These are phyloP conservation scores for Cirrhinus mrigala DNA, from an alignment of 2,797 vertebrate species.

Conservation along the genomic window DNA sequence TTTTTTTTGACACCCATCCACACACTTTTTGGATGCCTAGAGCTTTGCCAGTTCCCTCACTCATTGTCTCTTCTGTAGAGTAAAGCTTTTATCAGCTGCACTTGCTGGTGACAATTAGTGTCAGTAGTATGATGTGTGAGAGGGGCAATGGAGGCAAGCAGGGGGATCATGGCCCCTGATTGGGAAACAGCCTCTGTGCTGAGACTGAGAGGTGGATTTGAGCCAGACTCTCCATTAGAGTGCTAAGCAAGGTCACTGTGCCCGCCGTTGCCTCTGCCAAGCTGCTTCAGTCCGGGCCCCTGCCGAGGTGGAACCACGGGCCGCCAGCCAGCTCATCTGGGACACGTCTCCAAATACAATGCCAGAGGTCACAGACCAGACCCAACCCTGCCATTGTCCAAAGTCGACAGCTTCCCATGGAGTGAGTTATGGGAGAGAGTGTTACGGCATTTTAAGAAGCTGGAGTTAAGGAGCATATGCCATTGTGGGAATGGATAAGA, in stretches of 20 bases:
- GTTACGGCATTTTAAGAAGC: constrained; percentile 26
- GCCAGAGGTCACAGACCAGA: constrained; percentile 75
- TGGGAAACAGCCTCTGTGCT: constrained; percentile 57
- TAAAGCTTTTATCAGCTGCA: constrained; percentile 68
- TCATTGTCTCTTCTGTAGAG: constrained; percentile 56
- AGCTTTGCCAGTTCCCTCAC: constrained; percentile 60
- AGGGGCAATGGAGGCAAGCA: constrained; percentile 55
- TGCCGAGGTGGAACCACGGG: constrained; percentile 58
- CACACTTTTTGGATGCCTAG: background rate
- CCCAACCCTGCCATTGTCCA: constrained; percentile 76
- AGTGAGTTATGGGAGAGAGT: constrained; percentile 56
- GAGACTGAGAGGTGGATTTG: constrained; percentile 75
- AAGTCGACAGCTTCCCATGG: constrained; percentile 71
- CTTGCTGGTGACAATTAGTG: constrained; percentile 75
- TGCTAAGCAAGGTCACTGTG: constrained; percentile 77
- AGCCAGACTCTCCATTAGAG: constrained; percentile 82
- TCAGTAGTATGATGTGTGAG: constrained; percentile 74
- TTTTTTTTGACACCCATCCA: background rate
- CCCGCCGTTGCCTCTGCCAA: constrained; percentile 72
- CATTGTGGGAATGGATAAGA: background rate
- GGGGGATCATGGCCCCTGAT: constrained; percentile 62
- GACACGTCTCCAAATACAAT: constrained; percentile 70
- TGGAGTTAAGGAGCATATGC: constrained; percentile 3
- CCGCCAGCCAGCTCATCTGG: constrained; percentile 78
- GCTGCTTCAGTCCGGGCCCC: constrained; percentile 65